Percentiles rank a stretch among this genome's conserved stretches.
phyloP scores from a whole-genome alignment of 2,113 vertebrate species.

The Poeciliopsis retropinna region DNA sequence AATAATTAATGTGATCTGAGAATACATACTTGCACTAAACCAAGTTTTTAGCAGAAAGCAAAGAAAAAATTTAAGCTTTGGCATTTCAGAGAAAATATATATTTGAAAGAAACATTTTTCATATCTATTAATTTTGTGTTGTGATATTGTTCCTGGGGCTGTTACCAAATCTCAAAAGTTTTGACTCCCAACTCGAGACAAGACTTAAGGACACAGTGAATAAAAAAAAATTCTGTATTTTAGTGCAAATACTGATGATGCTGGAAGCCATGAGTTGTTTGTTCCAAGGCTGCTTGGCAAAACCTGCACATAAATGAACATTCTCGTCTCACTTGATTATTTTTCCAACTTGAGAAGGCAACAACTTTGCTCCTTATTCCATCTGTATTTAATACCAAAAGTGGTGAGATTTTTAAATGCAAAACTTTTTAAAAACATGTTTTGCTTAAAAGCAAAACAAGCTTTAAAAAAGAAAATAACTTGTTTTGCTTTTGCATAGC shows the following conservation, averaged over 20 bases:
- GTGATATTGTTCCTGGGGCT: neutral
- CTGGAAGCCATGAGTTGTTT: slow-evolving; percentile 32
- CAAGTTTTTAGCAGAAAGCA: neutral
- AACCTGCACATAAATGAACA: slow-evolving; percentile 25
- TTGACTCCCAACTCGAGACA: neutral
- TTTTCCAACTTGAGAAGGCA: slow-evolving; percentile 33
- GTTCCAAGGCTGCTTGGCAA: slow-evolving; percentile 22
- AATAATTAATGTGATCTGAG: neutral
- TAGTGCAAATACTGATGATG: neutral
- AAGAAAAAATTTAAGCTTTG: neutral
- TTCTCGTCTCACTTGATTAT: slow-evolving; percentile 19
- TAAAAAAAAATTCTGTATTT: neutral
- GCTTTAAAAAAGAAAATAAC: neutral
- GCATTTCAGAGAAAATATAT: neutral
- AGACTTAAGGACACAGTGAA: neutral
- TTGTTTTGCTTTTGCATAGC: neutral
- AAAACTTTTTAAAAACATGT: neutral
- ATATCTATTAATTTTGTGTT: neutral
- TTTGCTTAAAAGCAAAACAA: neutral
- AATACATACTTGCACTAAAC: too few species aligned
- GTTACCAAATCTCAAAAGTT: neutral
- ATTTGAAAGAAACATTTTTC: neutral
- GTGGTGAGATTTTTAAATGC: slow-evolving; percentile 20
- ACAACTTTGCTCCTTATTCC: slow-evolving; percentile 4
- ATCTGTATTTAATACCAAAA: slow-evolving; percentile 24